Evolutionary conservation across 2,113 vertebrate genomes (phyloP).

Genomic region (Cyprinodon tularosa): DNA sequence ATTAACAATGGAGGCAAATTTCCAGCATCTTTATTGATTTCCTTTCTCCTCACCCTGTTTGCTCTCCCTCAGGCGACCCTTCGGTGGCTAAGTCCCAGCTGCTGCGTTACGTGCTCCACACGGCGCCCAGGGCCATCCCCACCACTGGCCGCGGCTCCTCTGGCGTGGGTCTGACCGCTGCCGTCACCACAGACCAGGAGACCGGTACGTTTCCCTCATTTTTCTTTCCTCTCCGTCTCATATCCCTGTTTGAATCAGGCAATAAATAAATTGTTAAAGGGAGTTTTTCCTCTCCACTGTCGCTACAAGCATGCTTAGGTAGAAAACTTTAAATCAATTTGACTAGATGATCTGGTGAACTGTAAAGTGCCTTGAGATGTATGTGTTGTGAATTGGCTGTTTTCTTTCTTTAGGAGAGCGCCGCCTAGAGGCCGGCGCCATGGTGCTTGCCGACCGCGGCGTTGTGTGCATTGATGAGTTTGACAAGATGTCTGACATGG

Average conservation of each 20-base stretch:
- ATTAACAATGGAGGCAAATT: too few relatives aligned
- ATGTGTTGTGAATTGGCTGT: not conserved
- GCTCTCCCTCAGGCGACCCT: constrained; percentile 85
- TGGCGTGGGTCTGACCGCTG: constrained; percentile 92
- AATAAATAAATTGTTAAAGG: not conserved
- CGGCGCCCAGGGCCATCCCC: constrained; percentile 91
- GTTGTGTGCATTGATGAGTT: constrained; percentile 99
- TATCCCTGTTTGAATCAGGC: not conserved
- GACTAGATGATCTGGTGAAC: too few relatives aligned
- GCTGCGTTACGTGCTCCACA: constrained; percentile 92
- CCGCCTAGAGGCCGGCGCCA: constrained; percentile 93
- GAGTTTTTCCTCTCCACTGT: too few relatives aligned
- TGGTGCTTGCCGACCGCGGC: constrained; percentile 94
- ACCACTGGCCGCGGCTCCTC: constrained; percentile 98
- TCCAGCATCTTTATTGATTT: too few relatives aligned
- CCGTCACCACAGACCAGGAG: constrained; percentile 95
- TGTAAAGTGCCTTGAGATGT: too few relatives aligned
- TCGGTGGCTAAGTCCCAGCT: constrained; percentile 98
- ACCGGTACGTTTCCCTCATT: constrained; percentile 79
- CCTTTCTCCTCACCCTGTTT: not conserved
- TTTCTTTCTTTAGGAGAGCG: constrained; percentile 83
- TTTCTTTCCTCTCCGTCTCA: too few relatives aligned
- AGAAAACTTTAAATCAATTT: too few relatives aligned
- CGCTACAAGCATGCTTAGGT: too few relatives aligned
- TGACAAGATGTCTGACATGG: constrained; percentile 98